Conservation (phyloP, 2,113 vertebrate genomes). For the Gavia stellata region DNA sequence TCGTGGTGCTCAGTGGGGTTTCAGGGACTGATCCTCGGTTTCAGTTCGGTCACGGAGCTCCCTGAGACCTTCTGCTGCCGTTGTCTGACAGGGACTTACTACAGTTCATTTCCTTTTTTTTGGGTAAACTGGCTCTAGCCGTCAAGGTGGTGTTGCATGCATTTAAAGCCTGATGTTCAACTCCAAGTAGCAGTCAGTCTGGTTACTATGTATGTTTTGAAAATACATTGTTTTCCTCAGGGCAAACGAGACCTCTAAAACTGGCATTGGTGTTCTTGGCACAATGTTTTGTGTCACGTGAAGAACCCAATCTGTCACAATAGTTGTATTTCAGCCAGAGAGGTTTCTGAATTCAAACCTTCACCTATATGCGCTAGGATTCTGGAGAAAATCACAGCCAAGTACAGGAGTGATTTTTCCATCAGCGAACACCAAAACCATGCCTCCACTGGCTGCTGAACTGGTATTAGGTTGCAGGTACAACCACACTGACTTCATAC, state of each 20-base stretch:
- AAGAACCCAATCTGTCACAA: accelerated
- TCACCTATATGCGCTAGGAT: too few relatives aligned
- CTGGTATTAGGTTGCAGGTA: neutral
- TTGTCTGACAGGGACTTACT: neutral
- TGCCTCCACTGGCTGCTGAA: neutral
- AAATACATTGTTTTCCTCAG: neutral
- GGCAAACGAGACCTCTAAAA: neutral
- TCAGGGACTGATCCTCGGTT: too few relatives aligned
- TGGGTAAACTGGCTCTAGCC: accelerated
- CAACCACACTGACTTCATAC: neutral
- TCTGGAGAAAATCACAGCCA: neutral
- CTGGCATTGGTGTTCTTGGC: neutral
- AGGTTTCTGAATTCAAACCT: neutral
- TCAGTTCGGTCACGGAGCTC: too few relatives aligned
- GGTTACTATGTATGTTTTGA: neutral
- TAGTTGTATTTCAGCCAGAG: neutral
- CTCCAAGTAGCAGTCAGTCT: neutral
- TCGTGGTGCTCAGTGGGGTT: accelerated
- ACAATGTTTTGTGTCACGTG: neutral
- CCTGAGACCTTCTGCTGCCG: accelerated
- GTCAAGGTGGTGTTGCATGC: accelerated
- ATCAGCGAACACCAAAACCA: neutral
- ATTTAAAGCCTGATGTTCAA: neutral
- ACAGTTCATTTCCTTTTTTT: neutral
- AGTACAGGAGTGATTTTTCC: neutral